A percentile compares a stretch with the other conserved stretches of the same genome.
These are phyloP conservation scores for Eremobia ochroleuca DNA, from an alignment of 2,888 invertebrate species.

Conservation along the genomic window DNA sequence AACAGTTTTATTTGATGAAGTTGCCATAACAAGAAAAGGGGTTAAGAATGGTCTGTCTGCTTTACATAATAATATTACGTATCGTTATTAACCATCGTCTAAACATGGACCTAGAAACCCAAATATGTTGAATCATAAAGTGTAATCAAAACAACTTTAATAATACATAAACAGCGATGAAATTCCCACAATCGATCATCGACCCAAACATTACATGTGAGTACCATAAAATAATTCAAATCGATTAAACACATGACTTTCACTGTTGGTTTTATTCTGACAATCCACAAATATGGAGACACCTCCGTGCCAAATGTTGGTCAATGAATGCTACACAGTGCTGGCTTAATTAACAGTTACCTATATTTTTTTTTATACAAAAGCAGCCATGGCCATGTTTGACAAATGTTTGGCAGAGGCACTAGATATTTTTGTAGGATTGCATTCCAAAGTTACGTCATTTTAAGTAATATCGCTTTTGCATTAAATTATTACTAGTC, in stretches of 20 bases:
- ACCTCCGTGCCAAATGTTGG: constrained; percentile 21
- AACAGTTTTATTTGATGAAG: not conserved
- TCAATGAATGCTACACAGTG: not conserved
- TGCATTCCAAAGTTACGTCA: constrained; percentile 34
- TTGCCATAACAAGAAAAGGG: not conserved
- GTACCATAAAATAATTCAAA: constrained; percentile 43
- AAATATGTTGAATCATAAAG: constrained; percentile 14
- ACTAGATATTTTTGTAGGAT: constrained; percentile 1
- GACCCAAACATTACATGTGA: constrained; percentile 11
- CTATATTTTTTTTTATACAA: not conserved
- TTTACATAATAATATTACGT: constrained; percentile 42
- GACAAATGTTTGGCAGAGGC: constrained; percentile 12
- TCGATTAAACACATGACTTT: constrained; percentile 44
- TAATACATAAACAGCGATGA: constrained; percentile 5
- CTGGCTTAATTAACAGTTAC: not conserved
- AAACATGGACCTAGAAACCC: constrained; percentile 31
- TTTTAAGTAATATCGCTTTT: not conserved
- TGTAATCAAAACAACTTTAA: constrained; percentile 12
- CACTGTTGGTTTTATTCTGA: constrained; percentile 13
- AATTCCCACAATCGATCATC: constrained; percentile 32
- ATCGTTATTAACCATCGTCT: constrained; percentile 9
- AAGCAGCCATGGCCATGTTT: not conserved
- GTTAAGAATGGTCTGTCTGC: not conserved
- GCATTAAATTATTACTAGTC: not conserved
- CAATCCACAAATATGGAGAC: constrained; percentile 4